Conservation (phyloP, 2,888 invertebrate species). For the Fissipunctia ypsillon region DNA sequence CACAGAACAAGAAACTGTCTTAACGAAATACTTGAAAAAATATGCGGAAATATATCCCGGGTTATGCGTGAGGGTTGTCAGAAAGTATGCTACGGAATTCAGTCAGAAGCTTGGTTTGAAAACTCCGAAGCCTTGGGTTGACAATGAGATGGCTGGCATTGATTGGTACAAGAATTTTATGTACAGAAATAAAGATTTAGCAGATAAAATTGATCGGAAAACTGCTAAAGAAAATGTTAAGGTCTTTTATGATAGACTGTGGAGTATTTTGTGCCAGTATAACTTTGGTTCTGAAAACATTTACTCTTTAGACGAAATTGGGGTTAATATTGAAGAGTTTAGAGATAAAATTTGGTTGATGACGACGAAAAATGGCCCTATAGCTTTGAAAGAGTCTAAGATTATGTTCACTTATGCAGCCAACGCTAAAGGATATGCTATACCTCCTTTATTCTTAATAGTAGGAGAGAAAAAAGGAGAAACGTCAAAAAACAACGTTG, state of each 20-base stretch:
- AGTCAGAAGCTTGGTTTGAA: neutral
- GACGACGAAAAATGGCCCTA: neutral
- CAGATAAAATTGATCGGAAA: neutral
- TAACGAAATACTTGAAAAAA: neutral
- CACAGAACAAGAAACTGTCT: neutral
- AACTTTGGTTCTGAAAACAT: conserved; percentile 5
- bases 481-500: neutral
- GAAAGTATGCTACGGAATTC: conserved; percentile 9
- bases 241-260: conserved; percentile 20
- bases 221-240: conserved; percentile 7
- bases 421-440: neutral
- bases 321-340: conserved; percentile 12
- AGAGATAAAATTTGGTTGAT: conserved; percentile 21
- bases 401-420: conserved; percentile 8
- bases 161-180: conserved; percentile 32
- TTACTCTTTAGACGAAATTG: conserved; percentile 13
- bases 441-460: conserved; percentile 18
- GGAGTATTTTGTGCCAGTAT: neutral
- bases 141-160: neutral
- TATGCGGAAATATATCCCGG: conserved; percentile 25
- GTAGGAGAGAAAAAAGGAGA: neutral
- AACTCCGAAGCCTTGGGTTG: conserved; percentile 14
- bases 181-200: neutral
- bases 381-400: conserved; percentile 11
- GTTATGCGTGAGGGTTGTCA: neutral